Evolutionary conservation across 2,797 vertebrate species (phyloP), one percentile per base, ranked within the genome.

Genomic region (Ptychobarbus kaznakovi): DNA sequence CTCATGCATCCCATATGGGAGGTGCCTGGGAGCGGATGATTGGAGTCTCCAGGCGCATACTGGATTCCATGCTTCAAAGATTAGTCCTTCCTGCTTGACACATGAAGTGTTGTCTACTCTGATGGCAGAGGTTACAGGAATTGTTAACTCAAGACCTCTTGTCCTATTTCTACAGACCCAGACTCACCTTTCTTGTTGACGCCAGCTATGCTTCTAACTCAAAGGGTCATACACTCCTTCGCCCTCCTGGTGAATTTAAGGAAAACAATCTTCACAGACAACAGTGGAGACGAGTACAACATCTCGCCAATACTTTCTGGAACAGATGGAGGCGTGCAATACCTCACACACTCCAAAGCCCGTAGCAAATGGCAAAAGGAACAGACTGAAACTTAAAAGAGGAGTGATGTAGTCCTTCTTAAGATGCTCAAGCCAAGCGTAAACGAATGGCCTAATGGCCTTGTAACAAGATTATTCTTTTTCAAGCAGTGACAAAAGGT

Each of bases 361-460:
- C 8, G 1, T 7, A 69, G 63, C 18, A 51, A 69, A n/a, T 51
- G 28, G 44, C 28, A 81, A 51, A 10, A 69, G 44, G 65, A 69
- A 20, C 9, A n/a, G 6, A 0, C 2, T n/a, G 1, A 25, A 58
- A 72, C 11, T 22, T 73, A 16, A 56, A 6, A 53, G 80, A 56
- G 51, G 78, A n/a, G 61, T 1, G 32, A 81, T 51, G 46, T 70
- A 8, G 65, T 74, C 44, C n/a, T 78, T 56, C 51, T 79, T 10
- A 78, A 78, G 32, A 78, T 1, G 20, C 4, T 58, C 53, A 61
- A 13, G 20, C 51, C 16, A 56, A 61, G 16, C 3, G 38, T 6
- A n/a, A 79, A 79, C 16, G 56, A 63, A n/a, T 79, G 53, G 56
- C 51, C 75, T 38, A n/a, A 58, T 78, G 56, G 56, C 76, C 28